Percentiles rank a stretch among this genome's conserved stretches.
Conservation (phyloP, 2,888 invertebrate genomes). For the Mythimna ferrago region DNA sequence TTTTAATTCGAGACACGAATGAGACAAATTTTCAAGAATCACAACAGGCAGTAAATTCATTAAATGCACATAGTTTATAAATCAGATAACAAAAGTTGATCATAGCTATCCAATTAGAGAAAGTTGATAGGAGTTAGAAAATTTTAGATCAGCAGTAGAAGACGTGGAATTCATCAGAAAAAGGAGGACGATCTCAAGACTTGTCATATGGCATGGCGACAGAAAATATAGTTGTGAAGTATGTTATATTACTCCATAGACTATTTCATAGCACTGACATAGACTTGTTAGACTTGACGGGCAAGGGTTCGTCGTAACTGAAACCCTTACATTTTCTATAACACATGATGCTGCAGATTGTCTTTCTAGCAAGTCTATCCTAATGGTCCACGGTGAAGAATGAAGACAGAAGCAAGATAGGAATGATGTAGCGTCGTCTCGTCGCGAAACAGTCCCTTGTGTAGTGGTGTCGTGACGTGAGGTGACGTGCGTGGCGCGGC, state of each 20-base stretch:
- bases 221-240: neutral
- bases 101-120: neutral
- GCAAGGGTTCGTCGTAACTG: neutral
- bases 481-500: conserved; percentile 3
- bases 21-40: conserved; percentile 24
- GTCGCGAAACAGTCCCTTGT: conserved; percentile 44
- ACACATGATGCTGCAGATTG: neutral
- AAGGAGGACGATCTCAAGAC: neutral
- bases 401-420: conserved; percentile 18
- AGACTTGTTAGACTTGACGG: neutral
- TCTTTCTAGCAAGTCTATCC: neutral
- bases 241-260: neutral
- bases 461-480: conserved; percentile 9
- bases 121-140: conserved; percentile 2
- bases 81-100: neutral
- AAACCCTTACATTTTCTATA: neutral
- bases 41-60: conserved; percentile 43
- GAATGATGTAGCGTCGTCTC: conserved; percentile 43
- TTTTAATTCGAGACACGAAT: conserved; percentile 42
- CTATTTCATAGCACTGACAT: neutral
- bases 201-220: neutral
- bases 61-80: conserved; percentile 53
- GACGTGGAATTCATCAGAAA: neutral
- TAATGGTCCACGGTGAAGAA: conserved; percentile 1
- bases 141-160: conserved; percentile 15